These are phyloP conservation scores for Microctenopoma stevenorrisi DNA, from an alignment of 2,797 vertebrate species.

Conservation along the genomic window DNA sequence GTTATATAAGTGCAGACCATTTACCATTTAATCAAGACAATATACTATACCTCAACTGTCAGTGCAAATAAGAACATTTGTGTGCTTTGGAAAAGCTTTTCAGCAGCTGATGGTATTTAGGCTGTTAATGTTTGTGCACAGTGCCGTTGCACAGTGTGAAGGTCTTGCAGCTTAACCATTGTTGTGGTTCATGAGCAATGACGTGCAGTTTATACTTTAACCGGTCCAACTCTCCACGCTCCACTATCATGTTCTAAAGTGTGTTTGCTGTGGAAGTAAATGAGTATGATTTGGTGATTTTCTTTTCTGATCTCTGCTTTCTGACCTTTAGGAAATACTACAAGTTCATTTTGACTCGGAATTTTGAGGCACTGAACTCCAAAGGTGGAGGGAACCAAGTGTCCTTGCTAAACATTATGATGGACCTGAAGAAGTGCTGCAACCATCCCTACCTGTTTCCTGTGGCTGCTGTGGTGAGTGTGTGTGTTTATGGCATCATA, in stretches of 20 bases:
- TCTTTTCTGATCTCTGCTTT: constrained; percentile 2
- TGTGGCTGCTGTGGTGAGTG: constrained; percentile 92
- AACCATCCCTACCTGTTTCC: constrained; percentile 99
- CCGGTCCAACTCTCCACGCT: not conserved
- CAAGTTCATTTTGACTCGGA: constrained; percentile 97
- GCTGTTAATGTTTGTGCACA: not conserved
- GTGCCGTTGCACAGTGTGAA: not conserved
- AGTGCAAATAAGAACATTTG: too few relatives aligned
- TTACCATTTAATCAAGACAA: not conserved
- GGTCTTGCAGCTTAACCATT: not conserved
- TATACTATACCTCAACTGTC: not conserved
- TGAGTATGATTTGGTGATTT: too few relatives aligned
- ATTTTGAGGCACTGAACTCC: constrained; percentile 97
- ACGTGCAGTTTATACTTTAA: too few relatives aligned
- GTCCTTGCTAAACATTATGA: constrained; percentile 99
- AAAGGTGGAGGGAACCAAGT: constrained; percentile 99
- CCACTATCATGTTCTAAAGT: not conserved
- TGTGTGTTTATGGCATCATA: too few relatives aligned
- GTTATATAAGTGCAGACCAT: too few relatives aligned
- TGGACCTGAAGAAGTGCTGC: constrained; percentile 99
- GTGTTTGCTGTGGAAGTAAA: not conserved
- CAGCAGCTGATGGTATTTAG: too few relatives aligned
- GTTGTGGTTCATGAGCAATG: too few relatives aligned
- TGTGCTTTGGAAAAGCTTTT: not conserved
- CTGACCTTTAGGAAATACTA: constrained; percentile 93